Evolutionary conservation across 1,140 invertebrate species (phyloP).

Genomic region (Cydia fagiglandana): DNA sequence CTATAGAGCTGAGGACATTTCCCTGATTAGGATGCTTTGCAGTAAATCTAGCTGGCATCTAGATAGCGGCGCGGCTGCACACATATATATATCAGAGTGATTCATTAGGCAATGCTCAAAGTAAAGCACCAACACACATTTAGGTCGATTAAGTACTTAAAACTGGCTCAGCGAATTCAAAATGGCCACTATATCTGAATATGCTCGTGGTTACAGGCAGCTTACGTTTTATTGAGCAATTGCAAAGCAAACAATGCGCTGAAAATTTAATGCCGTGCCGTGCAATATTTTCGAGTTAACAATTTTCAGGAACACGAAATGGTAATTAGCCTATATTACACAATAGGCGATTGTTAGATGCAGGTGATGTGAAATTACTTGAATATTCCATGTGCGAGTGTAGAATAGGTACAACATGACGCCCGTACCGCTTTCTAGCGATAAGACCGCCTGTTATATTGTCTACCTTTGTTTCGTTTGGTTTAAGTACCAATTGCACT

Average conservation of each 20-base stretch:
- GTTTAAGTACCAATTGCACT: not conserved
- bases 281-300: constrained; percentile 12
- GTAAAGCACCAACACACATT: constrained; percentile 44
- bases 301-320: constrained; percentile 22
- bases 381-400: not conserved
- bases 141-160: constrained; percentile 37
- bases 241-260: constrained; percentile 16
- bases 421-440: not conserved
- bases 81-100: not conserved
- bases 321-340: constrained; percentile 26
- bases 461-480: not conserved
- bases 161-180: constrained; percentile 7
- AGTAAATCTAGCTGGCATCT: not conserved
- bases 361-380: constrained; percentile 9
- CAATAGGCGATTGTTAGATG: not conserved
- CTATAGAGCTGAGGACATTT: constrained; percentile 5
- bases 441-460: not conserved
- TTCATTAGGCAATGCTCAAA: constrained; percentile 32
- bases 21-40: constrained; percentile 13
- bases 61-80: not conserved
- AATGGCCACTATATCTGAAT: not conserved
- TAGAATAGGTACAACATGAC: not conserved
- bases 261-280: constrained; percentile 21
- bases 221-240: constrained; percentile 26
- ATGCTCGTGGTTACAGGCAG: constrained; percentile 4